phyloP scores from a whole-genome alignment of 1,140 invertebrate species.

The Philotrypesis tridentata region DNA sequence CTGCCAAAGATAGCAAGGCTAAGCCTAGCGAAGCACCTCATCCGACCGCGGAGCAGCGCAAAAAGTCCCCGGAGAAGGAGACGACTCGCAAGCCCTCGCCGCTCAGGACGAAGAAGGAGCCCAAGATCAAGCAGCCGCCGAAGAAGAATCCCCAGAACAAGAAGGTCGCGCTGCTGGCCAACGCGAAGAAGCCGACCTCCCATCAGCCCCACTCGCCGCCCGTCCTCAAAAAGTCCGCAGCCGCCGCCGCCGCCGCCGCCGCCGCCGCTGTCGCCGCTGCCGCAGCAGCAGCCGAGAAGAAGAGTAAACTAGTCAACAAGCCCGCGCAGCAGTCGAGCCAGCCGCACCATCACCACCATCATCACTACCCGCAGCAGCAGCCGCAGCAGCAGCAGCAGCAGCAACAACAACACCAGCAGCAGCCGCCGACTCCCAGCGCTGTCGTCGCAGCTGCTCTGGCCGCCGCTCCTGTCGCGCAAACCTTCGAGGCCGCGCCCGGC shows the following conservation, averaged over 20 bases:
- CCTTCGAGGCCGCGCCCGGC: neutral
- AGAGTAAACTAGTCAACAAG: conserved; percentile 58
- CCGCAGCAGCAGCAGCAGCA: conserved; percentile 11
- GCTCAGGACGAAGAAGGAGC: conserved; percentile 62
- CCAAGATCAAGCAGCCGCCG: conserved; percentile 58
- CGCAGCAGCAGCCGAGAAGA: no score
- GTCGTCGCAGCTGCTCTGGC: conserved; percentile 42
- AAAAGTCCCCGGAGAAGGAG: conserved; percentile 64
- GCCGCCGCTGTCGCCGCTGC: no score
- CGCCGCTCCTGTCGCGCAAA: conserved; percentile 48
- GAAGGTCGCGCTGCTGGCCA: conserved; percentile 69
- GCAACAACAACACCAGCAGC: neutral
- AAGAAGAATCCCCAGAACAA: conserved; percentile 58
- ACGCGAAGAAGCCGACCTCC: conserved; percentile 62
- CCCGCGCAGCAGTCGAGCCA: conserved; percentile 53
- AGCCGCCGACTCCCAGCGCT: conserved; percentile 39
- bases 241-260: no score
- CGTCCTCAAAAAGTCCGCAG: conserved; percentile 63
- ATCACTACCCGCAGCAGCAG: conserved; percentile 50
- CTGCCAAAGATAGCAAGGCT: conserved; percentile 65
- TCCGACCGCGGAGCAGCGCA: conserved; percentile 33
- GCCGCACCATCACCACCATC: neutral
- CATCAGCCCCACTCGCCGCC: conserved; percentile 54
- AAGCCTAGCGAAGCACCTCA: conserved; percentile 50
- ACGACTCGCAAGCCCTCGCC: conserved; percentile 58